phyloP scores from a whole-genome alignment of 2,113 vertebrate genomes.

The Oxyruncus cristatus region DNA sequence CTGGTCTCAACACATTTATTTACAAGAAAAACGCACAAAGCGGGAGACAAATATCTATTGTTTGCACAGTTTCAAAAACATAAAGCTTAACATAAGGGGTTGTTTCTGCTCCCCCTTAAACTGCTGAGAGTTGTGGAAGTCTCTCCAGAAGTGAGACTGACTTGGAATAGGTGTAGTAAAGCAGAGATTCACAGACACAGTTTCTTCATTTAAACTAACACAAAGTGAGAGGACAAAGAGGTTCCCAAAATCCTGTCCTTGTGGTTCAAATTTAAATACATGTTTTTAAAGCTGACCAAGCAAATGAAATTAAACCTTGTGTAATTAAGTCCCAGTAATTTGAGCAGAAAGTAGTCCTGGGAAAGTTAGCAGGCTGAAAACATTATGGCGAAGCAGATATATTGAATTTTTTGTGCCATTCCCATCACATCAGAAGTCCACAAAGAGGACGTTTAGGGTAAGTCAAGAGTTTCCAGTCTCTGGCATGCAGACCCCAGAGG shows the following conservation, averaged over 20 bases:
- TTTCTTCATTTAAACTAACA: constrained; percentile 31
- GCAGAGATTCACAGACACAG: constrained; percentile 27
- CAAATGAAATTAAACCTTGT: constrained; percentile 37
- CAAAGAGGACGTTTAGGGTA: neutral
- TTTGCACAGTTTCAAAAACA: neutral
- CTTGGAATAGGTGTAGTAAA: neutral
- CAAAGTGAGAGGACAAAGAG: constrained; percentile 38
- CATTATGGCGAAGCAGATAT: neutral
- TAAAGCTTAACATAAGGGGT: neutral
- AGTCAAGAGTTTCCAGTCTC: constrained; percentile 19
- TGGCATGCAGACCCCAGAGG: neutral
- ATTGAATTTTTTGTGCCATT: neutral
- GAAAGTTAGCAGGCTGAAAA: constrained; percentile 44
- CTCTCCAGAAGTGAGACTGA: neutral
- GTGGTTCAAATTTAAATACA: constrained; percentile 51
- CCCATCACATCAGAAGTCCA: constrained; percentile 9
- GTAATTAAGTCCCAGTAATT: constrained; percentile 50
- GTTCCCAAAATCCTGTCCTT: constrained; percentile 39
- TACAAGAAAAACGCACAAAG: constrained; percentile 24
- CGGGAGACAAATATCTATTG: neutral
- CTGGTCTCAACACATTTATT: constrained; percentile 29
- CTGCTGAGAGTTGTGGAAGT: neutral
- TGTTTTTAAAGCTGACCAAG: constrained; percentile 25
- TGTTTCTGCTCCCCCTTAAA: neutral
- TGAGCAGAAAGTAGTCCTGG: constrained; percentile 48